A percentile compares a stretch with the other conserved stretches of the same genome.
These are phyloP conservation scores for Sphenodon punctatus DNA, from an alignment of 2,797 vertebrate genomes.

Conservation along the genomic window DNA sequence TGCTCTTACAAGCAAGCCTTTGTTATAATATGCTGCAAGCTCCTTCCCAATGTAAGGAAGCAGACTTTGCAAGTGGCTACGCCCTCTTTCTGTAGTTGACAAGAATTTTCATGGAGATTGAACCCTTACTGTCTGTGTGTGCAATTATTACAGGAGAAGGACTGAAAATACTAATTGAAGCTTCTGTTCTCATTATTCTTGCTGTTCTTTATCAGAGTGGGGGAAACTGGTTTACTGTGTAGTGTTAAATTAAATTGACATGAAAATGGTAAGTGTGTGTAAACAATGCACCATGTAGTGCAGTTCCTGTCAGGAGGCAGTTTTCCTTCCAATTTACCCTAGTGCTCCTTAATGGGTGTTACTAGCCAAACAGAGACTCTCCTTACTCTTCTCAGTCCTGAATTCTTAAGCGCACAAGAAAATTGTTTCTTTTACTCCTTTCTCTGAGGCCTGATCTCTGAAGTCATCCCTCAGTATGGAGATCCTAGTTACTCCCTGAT, in stretches of 20 bases:
- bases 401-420: too few species aligned
- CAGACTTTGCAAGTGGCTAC: constrained; percentile 20
- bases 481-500: too few species aligned
- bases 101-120: constrained; percentile 40
- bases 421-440: too few species aligned
- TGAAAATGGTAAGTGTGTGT: too few species aligned
- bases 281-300: too few species aligned
- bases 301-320: too few species aligned
- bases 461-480: too few species aligned
- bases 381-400: too few species aligned
- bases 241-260: neutral
- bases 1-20: constrained; percentile 26
- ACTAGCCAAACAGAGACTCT: too few species aligned
- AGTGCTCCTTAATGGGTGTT: too few species aligned
- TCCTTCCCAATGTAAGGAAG: constrained; percentile 28
- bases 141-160: constrained; percentile 23
- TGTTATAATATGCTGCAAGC: neutral
- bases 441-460: too few species aligned
- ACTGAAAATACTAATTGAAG: neutral
- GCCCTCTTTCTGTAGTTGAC: constrained; percentile 17
- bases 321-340: too few species aligned
- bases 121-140: neutral
- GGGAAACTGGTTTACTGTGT: neutral
- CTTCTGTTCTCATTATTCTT: constrained; percentile 21
- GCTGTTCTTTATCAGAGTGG: constrained; percentile 18